phyloP scores from a whole-genome alignment of 2,113 vertebrate species.

The Cromileptes altivelis region DNA sequence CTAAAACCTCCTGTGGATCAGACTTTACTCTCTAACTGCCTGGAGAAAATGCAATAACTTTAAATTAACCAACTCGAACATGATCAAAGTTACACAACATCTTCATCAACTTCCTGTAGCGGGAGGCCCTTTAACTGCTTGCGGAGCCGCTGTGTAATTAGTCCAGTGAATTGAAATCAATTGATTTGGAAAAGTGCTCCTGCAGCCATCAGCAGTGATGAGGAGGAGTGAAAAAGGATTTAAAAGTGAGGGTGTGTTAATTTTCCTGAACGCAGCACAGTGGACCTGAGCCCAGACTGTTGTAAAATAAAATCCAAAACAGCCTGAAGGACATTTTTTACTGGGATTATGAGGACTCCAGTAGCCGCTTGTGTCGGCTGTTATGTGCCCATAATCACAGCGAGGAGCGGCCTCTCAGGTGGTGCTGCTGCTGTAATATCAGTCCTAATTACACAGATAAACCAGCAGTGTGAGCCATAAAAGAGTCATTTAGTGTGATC shows the following conservation, averaged over 20 bases:
- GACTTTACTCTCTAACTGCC: not conserved
- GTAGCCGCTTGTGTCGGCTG: not conserved
- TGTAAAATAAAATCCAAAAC: conserved; percentile 12
- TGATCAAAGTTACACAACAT: conserved; percentile 3
- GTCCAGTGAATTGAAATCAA: conserved; percentile 6
- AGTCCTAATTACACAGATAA: conserved; percentile 40
- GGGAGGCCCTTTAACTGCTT: conserved; percentile 1
- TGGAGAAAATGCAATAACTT: conserved; percentile 18
- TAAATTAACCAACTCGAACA: not conserved
- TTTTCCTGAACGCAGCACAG: not conserved
- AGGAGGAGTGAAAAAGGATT: not conserved
- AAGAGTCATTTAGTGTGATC: conserved; percentile 27
- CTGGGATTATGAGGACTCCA: conserved; percentile 13
- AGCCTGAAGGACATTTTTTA: conserved; percentile 53
- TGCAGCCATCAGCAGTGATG: not conserved
- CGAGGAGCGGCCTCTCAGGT: conserved; percentile 1
- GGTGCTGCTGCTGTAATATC: conserved; percentile 27
- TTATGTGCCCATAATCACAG: conserved; percentile 8
- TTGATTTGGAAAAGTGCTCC: not conserved
- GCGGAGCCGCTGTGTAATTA: conserved; percentile 21
- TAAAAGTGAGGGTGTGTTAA: not conserved
- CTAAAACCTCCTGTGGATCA: not conserved
- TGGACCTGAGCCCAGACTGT: not conserved
- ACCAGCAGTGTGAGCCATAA: conserved; percentile 7
- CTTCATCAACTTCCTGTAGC: not conserved